Evolutionary conservation across 1,140 invertebrate genomes (phyloP).

Genomic region (Neotoxoptera formosana): DNA sequence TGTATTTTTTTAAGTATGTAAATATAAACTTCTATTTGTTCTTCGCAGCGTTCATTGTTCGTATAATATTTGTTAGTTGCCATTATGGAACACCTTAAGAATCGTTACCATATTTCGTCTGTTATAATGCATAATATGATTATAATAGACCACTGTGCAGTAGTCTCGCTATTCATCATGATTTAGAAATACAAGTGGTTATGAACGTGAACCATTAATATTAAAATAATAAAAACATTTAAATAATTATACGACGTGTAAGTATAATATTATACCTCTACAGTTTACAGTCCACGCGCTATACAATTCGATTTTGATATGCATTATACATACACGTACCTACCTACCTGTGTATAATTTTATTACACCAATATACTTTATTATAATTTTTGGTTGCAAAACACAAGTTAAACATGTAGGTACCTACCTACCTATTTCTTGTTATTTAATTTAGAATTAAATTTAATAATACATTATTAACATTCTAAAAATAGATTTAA

Average conservation of each 20-base stretch:
- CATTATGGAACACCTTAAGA: background rate
- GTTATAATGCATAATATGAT: constrained; percentile 10
- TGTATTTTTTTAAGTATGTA: constrained; percentile 2
- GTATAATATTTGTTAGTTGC: background rate
- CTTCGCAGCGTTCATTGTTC: background rate
- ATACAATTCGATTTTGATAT: background rate
- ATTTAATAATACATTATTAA: no score
- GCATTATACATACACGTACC: no score
- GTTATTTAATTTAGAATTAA: no score
- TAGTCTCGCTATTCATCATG: background rate
- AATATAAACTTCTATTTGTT: background rate
- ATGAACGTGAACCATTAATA: background rate
- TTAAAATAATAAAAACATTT: background rate
- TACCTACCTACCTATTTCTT: no score
- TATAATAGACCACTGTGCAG: background rate
- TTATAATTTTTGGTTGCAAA: no score
- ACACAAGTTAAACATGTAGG: no score
- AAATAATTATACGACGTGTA: background rate
- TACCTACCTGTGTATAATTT: background rate
- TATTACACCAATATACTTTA: background rate
- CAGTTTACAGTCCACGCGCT: background rate
- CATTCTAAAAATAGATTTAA: no score
- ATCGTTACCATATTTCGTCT: background rate
- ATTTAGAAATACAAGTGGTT: background rate
- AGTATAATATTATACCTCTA: background rate